phyloP scores from a whole-genome alignment of 2,797 vertebrate species.

The Limnodromus scolopaceus region DNA sequence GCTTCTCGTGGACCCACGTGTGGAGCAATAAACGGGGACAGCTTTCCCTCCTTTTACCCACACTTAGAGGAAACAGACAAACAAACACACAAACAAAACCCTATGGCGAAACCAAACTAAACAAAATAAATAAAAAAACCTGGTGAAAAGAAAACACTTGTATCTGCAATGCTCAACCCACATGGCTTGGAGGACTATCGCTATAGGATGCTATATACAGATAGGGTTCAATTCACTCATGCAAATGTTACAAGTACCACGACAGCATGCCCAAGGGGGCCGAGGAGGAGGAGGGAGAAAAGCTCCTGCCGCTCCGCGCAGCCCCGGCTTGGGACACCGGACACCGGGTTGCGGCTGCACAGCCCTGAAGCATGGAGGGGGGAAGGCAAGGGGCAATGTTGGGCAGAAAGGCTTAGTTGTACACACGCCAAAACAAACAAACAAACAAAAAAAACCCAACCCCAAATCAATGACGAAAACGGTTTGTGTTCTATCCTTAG shows the following conservation, averaged over 20 bases:
- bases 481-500: slow-evolving; percentile 40
- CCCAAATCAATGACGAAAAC: slow-evolving; percentile 22
- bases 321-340: slow-evolving; percentile 19
- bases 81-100: background rate
- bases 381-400: slow-evolving; percentile 22
- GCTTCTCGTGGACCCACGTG: slow-evolving; percentile 59
- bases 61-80: background rate
- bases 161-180: slow-evolving; percentile 75
- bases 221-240: slow-evolving; percentile 89
- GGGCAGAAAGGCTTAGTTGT: slow-evolving; percentile 47
- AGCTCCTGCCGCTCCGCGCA: background rate
- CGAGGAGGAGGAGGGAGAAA: slow-evolving; percentile 70
- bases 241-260: slow-evolving; percentile 95
- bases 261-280: slow-evolving; percentile 91
- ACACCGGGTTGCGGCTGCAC: slow-evolving; percentile 10
- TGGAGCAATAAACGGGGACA: slow-evolving; percentile 26
- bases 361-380: slow-evolving; percentile 56
- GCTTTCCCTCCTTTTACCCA: slow-evolving; percentile 50
- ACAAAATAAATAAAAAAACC: slow-evolving; percentile 60
- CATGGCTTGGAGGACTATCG: slow-evolving; percentile 65
- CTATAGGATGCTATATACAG: slow-evolving; percentile 90
- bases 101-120: background rate
- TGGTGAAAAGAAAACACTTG: slow-evolving; percentile 67
- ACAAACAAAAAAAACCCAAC: slow-evolving; percentile 21
- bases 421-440: slow-evolving; percentile 63